phyloP scores from a whole-genome alignment of 2,888 invertebrate genomes.

The Antitype chi region DNA sequence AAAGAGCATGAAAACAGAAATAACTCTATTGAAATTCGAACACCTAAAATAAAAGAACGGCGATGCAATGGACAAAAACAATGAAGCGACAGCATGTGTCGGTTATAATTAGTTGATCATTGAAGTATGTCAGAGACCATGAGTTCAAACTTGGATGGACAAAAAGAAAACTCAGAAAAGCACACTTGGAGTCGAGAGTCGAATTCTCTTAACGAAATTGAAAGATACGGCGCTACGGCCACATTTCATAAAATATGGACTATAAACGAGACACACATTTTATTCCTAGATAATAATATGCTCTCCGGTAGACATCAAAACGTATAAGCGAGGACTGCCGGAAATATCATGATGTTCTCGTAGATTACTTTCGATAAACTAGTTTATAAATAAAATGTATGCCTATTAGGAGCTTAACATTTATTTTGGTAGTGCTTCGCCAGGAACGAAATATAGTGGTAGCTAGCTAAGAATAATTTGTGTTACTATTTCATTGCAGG shows the following conservation, averaged over 20 bases:
- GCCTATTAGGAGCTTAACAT: slow-evolving; percentile 47
- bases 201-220: slow-evolving; percentile 34
- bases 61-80: slow-evolving; percentile 39
- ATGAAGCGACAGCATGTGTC: slow-evolving; percentile 26
- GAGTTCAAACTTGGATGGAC: slow-evolving; percentile 23
- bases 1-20: slow-evolving; percentile 12
- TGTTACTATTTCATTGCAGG: slow-evolving; percentile 75
- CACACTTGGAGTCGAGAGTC: slow-evolving; percentile 10
- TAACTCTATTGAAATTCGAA: slow-evolving; percentile 35
- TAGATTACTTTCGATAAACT: slow-evolving; percentile 59
- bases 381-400: slow-evolving; percentile 51
- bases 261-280: slow-evolving; percentile 36
- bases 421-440: slow-evolving; percentile 43
- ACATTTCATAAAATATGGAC: slow-evolving; percentile 45
- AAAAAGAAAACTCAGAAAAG: slow-evolving; percentile 12
- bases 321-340: slow-evolving; percentile 46
- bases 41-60: slow-evolving; percentile 30
- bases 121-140: slow-evolving; percentile 32
- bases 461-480: slow-evolving; percentile 9
- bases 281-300: slow-evolving; percentile 35
- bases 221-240: slow-evolving; percentile 44
- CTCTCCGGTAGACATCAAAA: slow-evolving; percentile 49
- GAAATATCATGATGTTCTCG: slow-evolving; percentile 58
- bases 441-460: slow-evolving; percentile 20
- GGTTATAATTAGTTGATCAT: slow-evolving; percentile 48